These are phyloP conservation scores for Melanaphis sacchari DNA, from an alignment of 1,140 invertebrate genomes.

Conservation along the genomic window DNA sequence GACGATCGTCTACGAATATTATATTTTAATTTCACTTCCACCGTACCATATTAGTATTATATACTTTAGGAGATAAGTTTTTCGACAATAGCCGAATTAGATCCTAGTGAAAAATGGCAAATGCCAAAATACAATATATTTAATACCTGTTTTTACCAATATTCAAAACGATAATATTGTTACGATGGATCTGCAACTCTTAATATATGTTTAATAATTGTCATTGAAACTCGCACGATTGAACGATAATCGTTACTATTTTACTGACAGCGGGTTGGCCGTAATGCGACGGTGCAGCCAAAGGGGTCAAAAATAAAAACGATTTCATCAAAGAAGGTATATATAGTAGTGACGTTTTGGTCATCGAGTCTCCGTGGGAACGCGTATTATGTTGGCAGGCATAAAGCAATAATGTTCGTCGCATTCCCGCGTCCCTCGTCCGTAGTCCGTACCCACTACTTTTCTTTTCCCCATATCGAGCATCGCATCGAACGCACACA, in stretches of 20 bases:
- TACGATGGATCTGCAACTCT: no score
- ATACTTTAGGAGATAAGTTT: not conserved
- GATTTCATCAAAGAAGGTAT: no score
- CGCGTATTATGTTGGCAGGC: no score
- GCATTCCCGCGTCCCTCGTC: not conserved
- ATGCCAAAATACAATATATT: not conserved
- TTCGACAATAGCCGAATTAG: not conserved
- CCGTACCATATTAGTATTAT: not conserved
- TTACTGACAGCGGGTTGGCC: not conserved
- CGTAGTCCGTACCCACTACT: no score
- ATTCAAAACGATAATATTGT: not conserved
- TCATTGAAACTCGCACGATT: no score
- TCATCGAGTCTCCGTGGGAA: not conserved
- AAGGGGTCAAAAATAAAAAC: not conserved
- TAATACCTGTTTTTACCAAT: not conserved
- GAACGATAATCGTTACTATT: not conserved
- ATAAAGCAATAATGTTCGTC: not conserved
- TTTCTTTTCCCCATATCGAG: not conserved
- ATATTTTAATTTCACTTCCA: not conserved
- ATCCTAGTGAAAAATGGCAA: not conserved
- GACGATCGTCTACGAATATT: not conserved
- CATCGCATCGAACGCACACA: not conserved
- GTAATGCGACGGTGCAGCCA: not conserved
- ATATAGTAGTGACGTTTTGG: not conserved
- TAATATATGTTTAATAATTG: no score